Evolutionary conservation across 1,140 invertebrate species (phyloP).

Genomic region (Anadara kagoshimensis): DNA sequence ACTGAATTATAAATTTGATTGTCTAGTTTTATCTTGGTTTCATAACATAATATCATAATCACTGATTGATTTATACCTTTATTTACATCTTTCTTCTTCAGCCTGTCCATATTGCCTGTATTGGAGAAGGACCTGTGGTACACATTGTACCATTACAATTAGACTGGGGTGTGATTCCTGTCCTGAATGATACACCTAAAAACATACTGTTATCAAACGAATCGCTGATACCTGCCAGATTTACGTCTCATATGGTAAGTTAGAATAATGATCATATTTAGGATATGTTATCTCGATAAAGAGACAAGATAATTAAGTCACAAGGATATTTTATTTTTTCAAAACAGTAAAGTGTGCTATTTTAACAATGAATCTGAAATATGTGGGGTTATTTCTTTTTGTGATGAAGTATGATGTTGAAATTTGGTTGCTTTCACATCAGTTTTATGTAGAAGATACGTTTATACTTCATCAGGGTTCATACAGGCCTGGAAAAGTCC

Average conservation of each 20-base stretch:
- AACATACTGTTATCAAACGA: constrained; percentile 71
- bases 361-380: no score
- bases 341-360: no score
- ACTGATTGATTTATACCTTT: neutral
- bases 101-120: constrained; percentile 70
- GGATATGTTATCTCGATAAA: neutral
- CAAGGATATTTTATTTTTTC: no score
- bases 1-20: no score
- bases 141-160: constrained; percentile 67
- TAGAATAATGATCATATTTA: neutral
- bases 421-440: no score
- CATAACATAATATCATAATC: neutral
- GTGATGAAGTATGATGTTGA: no score
- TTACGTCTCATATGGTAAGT: constrained; percentile 70
- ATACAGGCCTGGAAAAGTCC: no score
- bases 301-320: neutral
- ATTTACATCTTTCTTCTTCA: constrained; percentile 44
- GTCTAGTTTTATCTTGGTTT: neutral
- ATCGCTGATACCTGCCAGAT: constrained; percentile 73
- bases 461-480: no score
- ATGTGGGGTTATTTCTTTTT: no score
- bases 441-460: no score
- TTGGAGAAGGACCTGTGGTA: constrained; percentile 74
- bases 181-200: constrained; percentile 65
- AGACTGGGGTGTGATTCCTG: constrained; percentile 72